Evolutionary conservation across 1,140 invertebrate species (phyloP), one percentile per base, ranked within the genome.

Genomic region (Brachionus rubens): DNA sequence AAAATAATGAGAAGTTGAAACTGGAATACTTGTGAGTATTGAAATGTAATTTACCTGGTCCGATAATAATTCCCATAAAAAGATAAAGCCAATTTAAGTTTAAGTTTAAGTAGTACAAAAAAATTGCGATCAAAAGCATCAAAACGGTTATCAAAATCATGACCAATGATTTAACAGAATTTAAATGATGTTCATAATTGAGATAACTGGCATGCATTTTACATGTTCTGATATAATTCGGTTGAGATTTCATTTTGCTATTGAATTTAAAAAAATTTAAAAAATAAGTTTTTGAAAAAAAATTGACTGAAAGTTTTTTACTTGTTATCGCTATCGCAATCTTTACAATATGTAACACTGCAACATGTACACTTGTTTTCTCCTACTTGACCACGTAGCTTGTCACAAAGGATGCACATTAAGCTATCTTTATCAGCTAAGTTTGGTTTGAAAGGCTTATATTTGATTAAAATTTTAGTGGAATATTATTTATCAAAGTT

Each of bases 11-110:
- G 9, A 24, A 12, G 10, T 48, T 47, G n/a, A 40, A 10, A 9
- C 19, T 21, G 26, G 43, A 33, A 50, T 36, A 10, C 16, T 10
- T 46, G 19, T 21, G 14, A 5, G 24, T 33, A n/a, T n/a, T n/a
- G n/a, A n/a, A n/a, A n/a, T n/a, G n/a, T n/a, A n/a, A n/a, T 21
- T 30, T 26, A 72, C 68, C 68, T 12, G 84, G 83, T 10, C 85
- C 83, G 33, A 86, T 82, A 30, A 85, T 77, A 46, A 86, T 79
- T 2, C 85, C 85, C 82, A 84, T 86, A 67, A 86, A 83, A 16
- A 81, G 77, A 72, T 86, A 85, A 1, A 85, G 77, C 82, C 84
- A 85, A 14, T 79, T 79, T 7, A 86, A 77, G 43, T 80, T 83
- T 1, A 85, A 68, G 80, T 84, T 77, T 9, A 76, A 43, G 19